Base-by-base conservation (phyloP, 37 sponge, comb jelly and placozoan species). In the Bolinopsis microptera region DNA sequence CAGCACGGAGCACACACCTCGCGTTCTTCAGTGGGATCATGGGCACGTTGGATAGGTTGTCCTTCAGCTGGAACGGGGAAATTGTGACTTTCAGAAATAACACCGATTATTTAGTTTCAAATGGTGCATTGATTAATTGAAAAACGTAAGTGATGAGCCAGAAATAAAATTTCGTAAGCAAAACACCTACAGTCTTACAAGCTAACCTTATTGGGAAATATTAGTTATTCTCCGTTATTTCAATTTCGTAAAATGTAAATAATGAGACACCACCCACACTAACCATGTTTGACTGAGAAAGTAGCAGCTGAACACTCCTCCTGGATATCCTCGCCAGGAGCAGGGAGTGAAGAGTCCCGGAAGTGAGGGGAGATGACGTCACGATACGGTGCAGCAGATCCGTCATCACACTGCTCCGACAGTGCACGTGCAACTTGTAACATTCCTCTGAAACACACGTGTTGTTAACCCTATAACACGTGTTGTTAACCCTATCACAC, bases 361-460 rank as follows among this genome's bases (percentile, higher is more conserved):
- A 8, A 16, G 80, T 77, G 61, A 86, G 61, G 13, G 90, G 90
- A 5, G 41, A 24, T 35, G 90, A 86, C 21, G 90, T 86, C 16
- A 86, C 90, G 13, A 86, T 28, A 25, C 61, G 41, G 90, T 86
- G 32, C 30, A 86, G 61, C 61, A 86, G 61, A 3, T 86, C 61
- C 31, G 41, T 86, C n/a, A 86, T 21, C 26, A 86, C 90, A 1
- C 25, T 41, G 22, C 35, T 40, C 0, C 90, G 41, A 39, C 90
- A 86, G 90, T 86, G 90, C 61, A 86, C 35, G 61, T 86, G 90
- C 90, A 41, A 0, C 26, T 41, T 39, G 61, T 86, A 86, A 40
- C 90, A 86, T 40, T 86, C 61, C 90, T 86, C 90, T 72, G 75
- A 72, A 72, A 72, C n/a, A n/a, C n/a, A n/a, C n/a, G n/a, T n/a